A percentile compares a stretch with the other conserved stretches of the same genome.
phyloP scores from a whole-genome alignment of 2,888 invertebrate genomes.

The Machimus atricapillus region DNA sequence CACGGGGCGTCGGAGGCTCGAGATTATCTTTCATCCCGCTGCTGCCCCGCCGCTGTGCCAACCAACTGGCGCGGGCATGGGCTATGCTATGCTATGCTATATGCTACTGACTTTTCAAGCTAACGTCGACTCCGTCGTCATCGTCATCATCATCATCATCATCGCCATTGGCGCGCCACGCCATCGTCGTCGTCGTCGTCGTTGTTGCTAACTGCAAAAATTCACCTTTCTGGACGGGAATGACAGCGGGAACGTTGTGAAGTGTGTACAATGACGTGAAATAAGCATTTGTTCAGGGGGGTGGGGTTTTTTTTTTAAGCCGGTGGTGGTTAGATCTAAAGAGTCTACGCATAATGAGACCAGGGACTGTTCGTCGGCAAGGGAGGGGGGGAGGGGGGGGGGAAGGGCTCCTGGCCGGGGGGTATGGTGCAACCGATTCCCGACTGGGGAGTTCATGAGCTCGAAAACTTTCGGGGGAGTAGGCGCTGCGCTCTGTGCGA shows the following conservation, averaged over 20 bases:
- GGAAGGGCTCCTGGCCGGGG: not conserved
- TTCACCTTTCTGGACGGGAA: slow-evolving; percentile 2
- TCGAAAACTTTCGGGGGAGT: not conserved
- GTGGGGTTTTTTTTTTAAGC: not conserved
- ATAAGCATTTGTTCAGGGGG: not conserved
- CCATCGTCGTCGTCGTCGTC: not conserved
- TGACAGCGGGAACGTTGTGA: slow-evolving; percentile 8
- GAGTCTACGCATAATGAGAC: slow-evolving; percentile 27
- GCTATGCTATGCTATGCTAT: too few species aligned
- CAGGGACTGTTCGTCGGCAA: not conserved
- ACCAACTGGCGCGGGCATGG: not conserved
- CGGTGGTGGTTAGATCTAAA: not conserved
- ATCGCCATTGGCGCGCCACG: not conserved
- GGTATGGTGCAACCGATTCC: not conserved
- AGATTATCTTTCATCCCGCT: slow-evolving; percentile 7
- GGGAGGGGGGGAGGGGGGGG: too few species aligned
- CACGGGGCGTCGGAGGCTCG: not conserved
- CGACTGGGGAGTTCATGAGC: not conserved
- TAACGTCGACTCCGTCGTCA: not conserved
- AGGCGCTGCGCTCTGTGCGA: not conserved
- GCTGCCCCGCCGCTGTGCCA: not conserved
- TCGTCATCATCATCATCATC: not conserved
- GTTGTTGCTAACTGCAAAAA: slow-evolving; percentile 33
- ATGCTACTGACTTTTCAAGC: not conserved
- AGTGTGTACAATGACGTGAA: not conserved